phyloP scores from a whole-genome alignment of 2,888 invertebrate genomes.

The Dryocosmus kuriphilus region DNA sequence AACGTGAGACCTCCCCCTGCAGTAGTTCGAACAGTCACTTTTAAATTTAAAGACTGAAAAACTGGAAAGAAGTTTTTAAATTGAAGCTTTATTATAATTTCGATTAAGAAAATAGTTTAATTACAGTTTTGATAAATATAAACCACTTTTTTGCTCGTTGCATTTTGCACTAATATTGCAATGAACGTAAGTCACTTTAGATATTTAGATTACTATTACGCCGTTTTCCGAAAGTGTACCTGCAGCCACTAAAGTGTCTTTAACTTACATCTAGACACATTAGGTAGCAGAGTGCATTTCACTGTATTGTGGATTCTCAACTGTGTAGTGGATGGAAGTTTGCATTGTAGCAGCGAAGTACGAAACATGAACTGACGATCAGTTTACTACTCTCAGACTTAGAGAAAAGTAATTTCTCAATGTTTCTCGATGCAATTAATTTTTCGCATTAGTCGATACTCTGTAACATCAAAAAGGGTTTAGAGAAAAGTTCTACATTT shows the following conservation, averaged over 20 bases:
- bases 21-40: too few relatives aligned
- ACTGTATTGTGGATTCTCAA: conserved; percentile 47
- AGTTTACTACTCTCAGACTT: background rate
- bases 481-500: background rate
- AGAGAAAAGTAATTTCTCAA: too few relatives aligned
- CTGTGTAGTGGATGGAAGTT: background rate
- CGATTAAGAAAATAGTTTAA: too few relatives aligned
- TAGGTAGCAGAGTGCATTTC: conserved; percentile 56
- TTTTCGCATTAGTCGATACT: too few relatives aligned
- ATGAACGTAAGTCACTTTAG: background rate
- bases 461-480: too few relatives aligned
- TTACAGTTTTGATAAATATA: too few relatives aligned
- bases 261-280: conserved; percentile 4
- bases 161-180: background rate
- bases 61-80: background rate
- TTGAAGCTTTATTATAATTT: too few relatives aligned
- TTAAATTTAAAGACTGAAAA: background rate
- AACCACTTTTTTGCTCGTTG: too few relatives aligned
- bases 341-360: background rate
- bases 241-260: background rate
- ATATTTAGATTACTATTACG: background rate
- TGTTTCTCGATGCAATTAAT: too few relatives aligned
- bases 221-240: background rate
- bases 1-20: too few relatives aligned
- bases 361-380: background rate